Percentiles rank a stretch among this genome's conserved stretches.
Evolutionary conservation across 2,797 vertebrate genomes (phyloP).

Genomic region (Erethizon dorsatum): DNA sequence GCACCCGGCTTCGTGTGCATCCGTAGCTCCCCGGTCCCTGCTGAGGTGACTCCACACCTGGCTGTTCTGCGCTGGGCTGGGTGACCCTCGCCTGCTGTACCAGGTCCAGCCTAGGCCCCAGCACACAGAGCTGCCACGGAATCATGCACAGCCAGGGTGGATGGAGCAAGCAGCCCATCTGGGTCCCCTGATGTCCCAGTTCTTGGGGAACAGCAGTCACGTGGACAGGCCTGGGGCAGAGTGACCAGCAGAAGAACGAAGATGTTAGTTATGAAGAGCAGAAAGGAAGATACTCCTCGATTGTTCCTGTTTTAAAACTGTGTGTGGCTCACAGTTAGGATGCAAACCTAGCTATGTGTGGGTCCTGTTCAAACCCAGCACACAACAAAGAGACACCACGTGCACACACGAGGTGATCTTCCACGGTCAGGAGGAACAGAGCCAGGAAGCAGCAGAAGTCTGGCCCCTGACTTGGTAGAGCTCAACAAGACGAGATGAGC

Average conservation of each 20-base stretch:
- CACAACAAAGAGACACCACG: not conserved
- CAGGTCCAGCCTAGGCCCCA: not conserved
- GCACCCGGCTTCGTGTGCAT: not conserved
- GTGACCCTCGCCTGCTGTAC: not conserved
- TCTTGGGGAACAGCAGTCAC: not conserved
- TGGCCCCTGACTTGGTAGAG: fast-evolving
- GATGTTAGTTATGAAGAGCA: not conserved
- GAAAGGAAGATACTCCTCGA: not conserved
- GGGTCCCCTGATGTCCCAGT: not conserved
- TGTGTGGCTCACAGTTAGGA: not conserved
- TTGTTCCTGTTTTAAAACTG: not conserved
- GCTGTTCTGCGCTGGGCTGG: not conserved
- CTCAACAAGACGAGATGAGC: not conserved
- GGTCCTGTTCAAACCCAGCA: not conserved
- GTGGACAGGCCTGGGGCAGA: not conserved
- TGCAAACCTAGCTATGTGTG: not conserved
- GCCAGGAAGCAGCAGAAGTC: not conserved
- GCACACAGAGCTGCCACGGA: too few species aligned
- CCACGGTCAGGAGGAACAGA: fast-evolving
- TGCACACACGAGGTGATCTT: fast-evolving
- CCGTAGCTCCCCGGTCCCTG: too few species aligned
- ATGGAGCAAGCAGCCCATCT: not conserved
- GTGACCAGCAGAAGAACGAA: not conserved
- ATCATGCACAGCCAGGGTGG: fast-evolving
- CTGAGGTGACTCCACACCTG: not conserved